Conservation (phyloP, 1,140 invertebrate species). For the Zaprionus lachaisei region DNA sequence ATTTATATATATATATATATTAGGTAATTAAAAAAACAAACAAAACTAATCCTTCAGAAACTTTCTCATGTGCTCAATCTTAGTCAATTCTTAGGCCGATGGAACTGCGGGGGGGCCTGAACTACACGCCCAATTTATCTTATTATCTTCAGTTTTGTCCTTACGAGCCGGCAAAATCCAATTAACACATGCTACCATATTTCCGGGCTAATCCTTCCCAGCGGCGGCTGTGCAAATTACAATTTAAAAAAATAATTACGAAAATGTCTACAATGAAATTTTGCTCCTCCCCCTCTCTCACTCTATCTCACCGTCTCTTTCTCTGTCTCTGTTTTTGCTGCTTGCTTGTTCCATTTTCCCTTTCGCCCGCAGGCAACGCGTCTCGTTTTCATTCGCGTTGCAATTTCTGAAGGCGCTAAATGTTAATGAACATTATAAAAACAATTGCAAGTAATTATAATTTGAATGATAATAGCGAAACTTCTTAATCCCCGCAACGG, state of each 20-base stretch:
- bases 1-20: no score
- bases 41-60: no score
- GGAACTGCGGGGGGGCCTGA: neutral
- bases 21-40: no score
- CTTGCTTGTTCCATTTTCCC: neutral
- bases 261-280: constrained; percentile 70
- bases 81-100: no score
- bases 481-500: constrained; percentile 80
- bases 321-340: neutral
- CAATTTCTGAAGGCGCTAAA: constrained; percentile 77
- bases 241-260: constrained; percentile 82
- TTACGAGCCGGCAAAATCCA: constrained; percentile 61
- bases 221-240: constrained; percentile 64
- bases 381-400: constrained; percentile 32
- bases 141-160: constrained; percentile 40
- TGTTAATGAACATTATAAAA: constrained; percentile 82
- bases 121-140: constrained; percentile 10
- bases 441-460: constrained; percentile 83
- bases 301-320: neutral
- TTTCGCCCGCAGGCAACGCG: constrained; percentile 45
- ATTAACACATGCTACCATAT: constrained; percentile 77
- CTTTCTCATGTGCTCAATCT: no score
- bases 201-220: constrained; percentile 60
- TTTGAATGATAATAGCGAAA: constrained; percentile 82
- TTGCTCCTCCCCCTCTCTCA: neutral